These are phyloP conservation scores for Gasteruption jaculator DNA, from an alignment of 2,888 invertebrate genomes.

Conservation along the genomic window DNA sequence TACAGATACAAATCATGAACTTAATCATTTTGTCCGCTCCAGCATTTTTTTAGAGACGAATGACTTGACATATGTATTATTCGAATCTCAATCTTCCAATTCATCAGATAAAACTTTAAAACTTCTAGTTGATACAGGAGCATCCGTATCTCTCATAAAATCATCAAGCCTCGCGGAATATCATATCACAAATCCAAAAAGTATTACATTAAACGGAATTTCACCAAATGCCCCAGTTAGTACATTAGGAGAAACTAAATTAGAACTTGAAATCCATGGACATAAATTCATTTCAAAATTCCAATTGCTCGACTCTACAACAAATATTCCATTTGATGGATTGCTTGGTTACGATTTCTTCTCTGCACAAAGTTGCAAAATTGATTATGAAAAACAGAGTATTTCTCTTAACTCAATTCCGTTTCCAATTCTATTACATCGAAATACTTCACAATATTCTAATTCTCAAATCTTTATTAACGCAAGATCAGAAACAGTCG, in stretches of 20 bases:
- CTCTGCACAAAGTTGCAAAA: background rate
- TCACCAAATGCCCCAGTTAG: conserved; percentile 5
- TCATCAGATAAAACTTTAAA: no score
- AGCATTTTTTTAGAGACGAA: no score
- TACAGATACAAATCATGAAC: no score
- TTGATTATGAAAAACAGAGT: background rate
- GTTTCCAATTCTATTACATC: background rate
- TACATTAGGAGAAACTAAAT: conserved; percentile 10
- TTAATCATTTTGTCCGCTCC: no score
- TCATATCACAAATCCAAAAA: background rate
- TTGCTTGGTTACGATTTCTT: conserved; percentile 7
- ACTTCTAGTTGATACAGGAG: conserved; percentile 14
- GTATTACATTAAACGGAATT: conserved; percentile 2
- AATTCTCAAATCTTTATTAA: background rate
- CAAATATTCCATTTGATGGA: conserved; percentile 10
- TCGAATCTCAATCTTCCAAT: no score
- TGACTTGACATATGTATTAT: no score
- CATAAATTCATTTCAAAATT: no score
- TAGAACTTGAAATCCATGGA: no score
- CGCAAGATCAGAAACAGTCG: conserved; percentile 1
- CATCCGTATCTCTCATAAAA: conserved; percentile 10
- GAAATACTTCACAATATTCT: conserved; percentile 3
- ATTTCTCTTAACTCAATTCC: conserved; percentile 3
- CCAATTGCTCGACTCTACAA: conserved; percentile 1
- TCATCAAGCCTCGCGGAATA: background rate